Evolutionary conservation across 2,888 invertebrate species (phyloP).

Genomic region (Melipona beecheii): DNA sequence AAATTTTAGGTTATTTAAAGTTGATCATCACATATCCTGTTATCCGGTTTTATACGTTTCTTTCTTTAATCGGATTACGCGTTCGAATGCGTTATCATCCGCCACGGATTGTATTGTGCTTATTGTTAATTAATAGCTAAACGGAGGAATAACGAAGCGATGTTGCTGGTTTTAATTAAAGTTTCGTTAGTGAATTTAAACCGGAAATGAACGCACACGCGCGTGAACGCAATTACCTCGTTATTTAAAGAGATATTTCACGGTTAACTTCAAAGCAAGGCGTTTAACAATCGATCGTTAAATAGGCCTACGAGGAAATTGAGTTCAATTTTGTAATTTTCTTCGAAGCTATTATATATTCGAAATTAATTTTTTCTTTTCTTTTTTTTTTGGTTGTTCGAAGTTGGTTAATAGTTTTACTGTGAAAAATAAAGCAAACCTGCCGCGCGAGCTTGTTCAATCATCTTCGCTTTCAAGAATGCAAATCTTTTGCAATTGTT

Average conservation of each 20-base stretch:
- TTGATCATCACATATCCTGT: background rate
- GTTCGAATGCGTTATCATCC: background rate
- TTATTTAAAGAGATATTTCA: background rate
- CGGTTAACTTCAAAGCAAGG: background rate
- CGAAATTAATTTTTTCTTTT: no score
- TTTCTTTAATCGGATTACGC: background rate
- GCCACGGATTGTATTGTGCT: no score
- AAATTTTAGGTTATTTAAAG: no score
- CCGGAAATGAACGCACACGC: background rate
- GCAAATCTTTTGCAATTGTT: slow-evolving; percentile 76
- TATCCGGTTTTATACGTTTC: background rate
- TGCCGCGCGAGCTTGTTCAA: slow-evolving; percentile 57
- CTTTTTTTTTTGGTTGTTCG: background rate
- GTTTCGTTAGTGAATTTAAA: background rate
- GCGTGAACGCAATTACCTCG: background rate
- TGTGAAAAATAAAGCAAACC: slow-evolving; percentile 55
- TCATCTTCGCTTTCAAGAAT: slow-evolving; percentile 60
- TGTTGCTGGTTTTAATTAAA: background rate
- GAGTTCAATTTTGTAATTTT: background rate
- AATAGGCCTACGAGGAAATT: background rate
- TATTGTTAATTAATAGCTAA: background rate
- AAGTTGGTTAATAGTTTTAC: background rate
- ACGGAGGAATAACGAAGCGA: no score
- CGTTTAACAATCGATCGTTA: background rate
- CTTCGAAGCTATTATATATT: no score